Percentiles rank a stretch among this genome's conserved stretches.
These are phyloP conservation scores for Portevinia maculata DNA, from an alignment of 2,888 invertebrate genomes.

Conservation along the genomic window DNA sequence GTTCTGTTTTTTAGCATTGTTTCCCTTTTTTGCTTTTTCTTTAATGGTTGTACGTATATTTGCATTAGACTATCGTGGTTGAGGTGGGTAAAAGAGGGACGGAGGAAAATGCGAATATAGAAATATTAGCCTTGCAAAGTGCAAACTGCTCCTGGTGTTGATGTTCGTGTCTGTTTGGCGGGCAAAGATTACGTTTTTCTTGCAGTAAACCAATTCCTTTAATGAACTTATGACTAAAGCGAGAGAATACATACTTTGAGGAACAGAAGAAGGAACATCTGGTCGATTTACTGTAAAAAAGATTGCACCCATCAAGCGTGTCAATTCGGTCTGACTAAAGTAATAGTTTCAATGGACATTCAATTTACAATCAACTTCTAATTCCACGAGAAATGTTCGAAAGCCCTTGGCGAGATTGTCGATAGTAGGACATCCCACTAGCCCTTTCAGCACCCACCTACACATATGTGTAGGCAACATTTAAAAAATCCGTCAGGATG, in stretches of 20 bases:
- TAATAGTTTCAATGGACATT: no score
- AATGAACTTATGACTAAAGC: background rate
- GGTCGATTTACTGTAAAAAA: background rate
- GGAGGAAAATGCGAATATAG: background rate
- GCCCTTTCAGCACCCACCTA: no score
- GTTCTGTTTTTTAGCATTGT: slow-evolving; percentile 35
- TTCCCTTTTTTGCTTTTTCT: slow-evolving; percentile 26
- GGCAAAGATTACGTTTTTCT: slow-evolving; percentile 29
- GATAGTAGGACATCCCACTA: no score
- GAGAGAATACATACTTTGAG: background rate
- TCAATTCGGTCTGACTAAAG: background rate
- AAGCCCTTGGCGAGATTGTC: no score
- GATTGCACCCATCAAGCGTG: background rate
- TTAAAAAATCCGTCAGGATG: no score
- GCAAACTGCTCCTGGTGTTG: slow-evolving; percentile 45
- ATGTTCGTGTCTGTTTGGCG: slow-evolving; percentile 53
- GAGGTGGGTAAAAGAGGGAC: background rate
- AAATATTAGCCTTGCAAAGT: slow-evolving; percentile 52
- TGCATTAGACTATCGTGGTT: slow-evolving; percentile 28
- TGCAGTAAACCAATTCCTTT: background rate
- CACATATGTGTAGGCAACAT: no score
- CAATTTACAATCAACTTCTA: no score
- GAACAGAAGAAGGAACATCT: background rate
- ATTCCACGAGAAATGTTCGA: no score
- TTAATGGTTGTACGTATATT: slow-evolving; percentile 15